These are phyloP conservation scores for Spatula clypeata DNA, from an alignment of 2,797 vertebrate genomes.

Conservation along the genomic window DNA sequence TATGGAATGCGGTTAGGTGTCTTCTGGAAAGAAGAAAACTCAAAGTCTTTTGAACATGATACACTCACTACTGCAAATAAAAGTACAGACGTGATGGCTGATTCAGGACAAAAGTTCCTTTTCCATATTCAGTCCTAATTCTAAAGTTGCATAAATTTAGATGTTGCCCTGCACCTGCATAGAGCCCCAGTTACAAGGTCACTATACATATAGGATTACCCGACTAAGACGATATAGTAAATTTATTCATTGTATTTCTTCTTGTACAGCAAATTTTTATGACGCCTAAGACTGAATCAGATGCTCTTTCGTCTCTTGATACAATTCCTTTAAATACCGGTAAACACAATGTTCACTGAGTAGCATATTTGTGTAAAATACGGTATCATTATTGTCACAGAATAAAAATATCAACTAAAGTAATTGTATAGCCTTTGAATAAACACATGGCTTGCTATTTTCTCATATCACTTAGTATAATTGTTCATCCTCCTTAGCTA, in stretches of 20 bases:
- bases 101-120: background rate
- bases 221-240: background rate
- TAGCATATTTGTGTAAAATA: background rate
- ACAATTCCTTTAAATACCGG: background rate
- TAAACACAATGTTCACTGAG: background rate
- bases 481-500: background rate
- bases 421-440: background rate
- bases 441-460: background rate
- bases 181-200: background rate
- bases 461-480: background rate
- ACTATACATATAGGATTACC: background rate
- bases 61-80: background rate
- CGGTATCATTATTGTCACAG: background rate
- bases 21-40: background rate
- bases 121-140: background rate
- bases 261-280: background rate
- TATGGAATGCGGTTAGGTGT: background rate
- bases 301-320: background rate
- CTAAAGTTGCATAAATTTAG: background rate
- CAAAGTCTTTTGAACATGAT: background rate
- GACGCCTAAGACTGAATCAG: background rate
- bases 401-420: constrained; percentile 7
- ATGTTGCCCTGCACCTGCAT: background rate
- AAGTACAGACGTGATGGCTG: background rate
- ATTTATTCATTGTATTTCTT: background rate